A percentile compares a stretch with the other conserved stretches of the same genome.
Conservation (phyloP, 2,888 invertebrate species). For the Baronia brevicornis region DNA sequence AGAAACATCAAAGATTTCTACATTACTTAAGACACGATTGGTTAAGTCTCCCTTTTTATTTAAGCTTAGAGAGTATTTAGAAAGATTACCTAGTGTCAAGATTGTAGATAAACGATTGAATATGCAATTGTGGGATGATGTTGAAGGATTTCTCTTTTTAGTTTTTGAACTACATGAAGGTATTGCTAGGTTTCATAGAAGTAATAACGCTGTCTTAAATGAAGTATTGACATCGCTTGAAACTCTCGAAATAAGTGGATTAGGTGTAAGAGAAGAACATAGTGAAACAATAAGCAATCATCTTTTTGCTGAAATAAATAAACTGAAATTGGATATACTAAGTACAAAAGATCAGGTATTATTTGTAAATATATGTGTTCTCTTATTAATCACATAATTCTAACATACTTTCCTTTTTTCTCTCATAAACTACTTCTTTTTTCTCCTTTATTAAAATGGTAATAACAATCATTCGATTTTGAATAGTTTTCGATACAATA, state of each 20-base stretch:
- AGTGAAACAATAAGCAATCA: constrained; percentile 60
- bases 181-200: constrained; percentile 38
- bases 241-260: constrained; percentile 41
- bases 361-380: no score
- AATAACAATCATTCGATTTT: no score
- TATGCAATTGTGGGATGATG: constrained; percentile 58
- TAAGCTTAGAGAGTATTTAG: constrained; percentile 43
- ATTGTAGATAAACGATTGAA: constrained; percentile 57
- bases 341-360: constrained; percentile 36
- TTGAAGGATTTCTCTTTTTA: constrained; percentile 46
- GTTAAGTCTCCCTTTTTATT: constrained; percentile 46
- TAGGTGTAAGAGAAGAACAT: constrained; percentile 47
- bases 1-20: constrained; percentile 47
- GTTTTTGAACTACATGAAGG: constrained; percentile 45
- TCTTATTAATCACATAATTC: no score
- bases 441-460: no score
- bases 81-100: constrained; percentile 42
- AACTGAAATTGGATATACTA: constrained; percentile 31
- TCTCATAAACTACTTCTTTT: no score
- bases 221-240: constrained; percentile 42
- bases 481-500: no score
- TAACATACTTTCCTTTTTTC: no score
- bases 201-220: constrained; percentile 33
- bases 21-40: constrained; percentile 42
- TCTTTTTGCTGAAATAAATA: constrained; percentile 44